Evolutionary conservation across 2,113 vertebrate species (phyloP).

Genomic region (Brachionichthys hirsutus): DNA sequence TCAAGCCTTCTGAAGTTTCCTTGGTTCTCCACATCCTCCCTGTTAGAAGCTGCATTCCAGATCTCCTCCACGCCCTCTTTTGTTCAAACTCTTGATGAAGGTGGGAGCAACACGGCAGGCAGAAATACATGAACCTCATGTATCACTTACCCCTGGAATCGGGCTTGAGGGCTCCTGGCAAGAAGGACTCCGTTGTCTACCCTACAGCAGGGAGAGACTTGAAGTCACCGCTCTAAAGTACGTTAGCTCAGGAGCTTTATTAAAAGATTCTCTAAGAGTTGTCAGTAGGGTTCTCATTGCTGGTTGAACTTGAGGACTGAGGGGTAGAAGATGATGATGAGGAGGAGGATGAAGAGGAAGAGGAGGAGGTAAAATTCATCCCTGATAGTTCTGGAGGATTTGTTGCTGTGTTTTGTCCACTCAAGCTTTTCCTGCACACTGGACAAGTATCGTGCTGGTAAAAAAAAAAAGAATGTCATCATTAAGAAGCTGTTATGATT

Average conservation of each 20-base stretch:
- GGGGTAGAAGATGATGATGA: slow-evolving; percentile 78
- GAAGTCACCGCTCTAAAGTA: slow-evolving; percentile 47
- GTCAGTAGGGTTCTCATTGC: slow-evolving; percentile 88
- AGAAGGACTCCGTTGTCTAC: slow-evolving; percentile 44
- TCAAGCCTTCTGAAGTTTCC: slow-evolving; percentile 26
- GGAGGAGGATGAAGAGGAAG: slow-evolving; percentile 78
- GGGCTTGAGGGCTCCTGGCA: slow-evolving; percentile 34
- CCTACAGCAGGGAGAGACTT: slow-evolving; percentile 35
- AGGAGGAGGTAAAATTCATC: slow-evolving; percentile 92
- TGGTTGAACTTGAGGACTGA: slow-evolving; percentile 87
- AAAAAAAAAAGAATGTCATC: slow-evolving; percentile 19
- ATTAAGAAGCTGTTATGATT: background rate
- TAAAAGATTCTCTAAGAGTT: slow-evolving; percentile 82
- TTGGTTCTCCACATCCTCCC: slow-evolving; percentile 46
- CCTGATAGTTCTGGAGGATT: slow-evolving; percentile 93
- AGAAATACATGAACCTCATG: slow-evolving; percentile 51
- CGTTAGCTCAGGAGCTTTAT: slow-evolving; percentile 42
- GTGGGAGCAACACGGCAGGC: slow-evolving; percentile 40
- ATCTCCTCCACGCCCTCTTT: slow-evolving; percentile 46
- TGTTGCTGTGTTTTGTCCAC: slow-evolving; percentile 96
- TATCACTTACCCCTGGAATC: slow-evolving; percentile 55
- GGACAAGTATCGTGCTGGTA: slow-evolving; percentile 97
- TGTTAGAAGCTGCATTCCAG: slow-evolving; percentile 38
- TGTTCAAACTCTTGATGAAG: slow-evolving; percentile 55
- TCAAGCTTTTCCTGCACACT: slow-evolving; percentile 97